A percentile compares a stretch with the other conserved stretches of the same genome.
Conservation (phyloP, 53 echinoderm and acorn worm genomes). For the Antedon mediterranea region DNA sequence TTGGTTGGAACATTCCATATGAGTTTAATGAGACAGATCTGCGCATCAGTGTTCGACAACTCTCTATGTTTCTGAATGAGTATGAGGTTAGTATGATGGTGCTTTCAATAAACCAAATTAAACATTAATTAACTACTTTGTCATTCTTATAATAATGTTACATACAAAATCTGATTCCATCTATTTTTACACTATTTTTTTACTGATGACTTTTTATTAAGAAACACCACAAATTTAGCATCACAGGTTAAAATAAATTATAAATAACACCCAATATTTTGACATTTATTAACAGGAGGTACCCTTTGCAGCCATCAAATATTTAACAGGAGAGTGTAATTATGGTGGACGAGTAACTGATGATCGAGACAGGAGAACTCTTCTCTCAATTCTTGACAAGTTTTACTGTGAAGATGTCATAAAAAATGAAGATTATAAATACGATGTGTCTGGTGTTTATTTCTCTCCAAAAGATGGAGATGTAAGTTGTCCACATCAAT, state of each 20-base stretch:
- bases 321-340: slow-evolving; percentile 92
- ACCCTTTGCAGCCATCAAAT: slow-evolving; percentile 74
- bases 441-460: slow-evolving; percentile 77
- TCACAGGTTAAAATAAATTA: too few species aligned
- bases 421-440: slow-evolving; percentile 48
- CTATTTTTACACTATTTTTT: too few species aligned
- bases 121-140: too few species aligned
- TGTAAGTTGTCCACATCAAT: slow-evolving; percentile 33
- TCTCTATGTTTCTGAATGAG: slow-evolving; percentile 94
- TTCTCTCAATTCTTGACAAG: slow-evolving; percentile 72
- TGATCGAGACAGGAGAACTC: slow-evolving; percentile 78
- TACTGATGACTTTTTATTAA: too few species aligned
- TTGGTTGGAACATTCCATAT: slow-evolving; percentile 95
- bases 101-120: too few species aligned
- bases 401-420: slow-evolving; percentile 67
- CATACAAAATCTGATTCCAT: too few species aligned
- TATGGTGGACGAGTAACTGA: slow-evolving; percentile 98
- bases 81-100: slow-evolving; percentile 54
- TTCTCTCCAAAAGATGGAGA: slow-evolving; percentile 75
- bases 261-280: too few species aligned
- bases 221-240: too few species aligned
- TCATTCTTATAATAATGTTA: too few species aligned
- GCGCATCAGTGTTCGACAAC: slow-evolving; percentile 86
- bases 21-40: slow-evolving; percentile 98
- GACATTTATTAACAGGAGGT: slow-evolving; percentile 32